Conservation (phyloP, 2,888 invertebrate species). For the Congeria kusceri region DNA sequence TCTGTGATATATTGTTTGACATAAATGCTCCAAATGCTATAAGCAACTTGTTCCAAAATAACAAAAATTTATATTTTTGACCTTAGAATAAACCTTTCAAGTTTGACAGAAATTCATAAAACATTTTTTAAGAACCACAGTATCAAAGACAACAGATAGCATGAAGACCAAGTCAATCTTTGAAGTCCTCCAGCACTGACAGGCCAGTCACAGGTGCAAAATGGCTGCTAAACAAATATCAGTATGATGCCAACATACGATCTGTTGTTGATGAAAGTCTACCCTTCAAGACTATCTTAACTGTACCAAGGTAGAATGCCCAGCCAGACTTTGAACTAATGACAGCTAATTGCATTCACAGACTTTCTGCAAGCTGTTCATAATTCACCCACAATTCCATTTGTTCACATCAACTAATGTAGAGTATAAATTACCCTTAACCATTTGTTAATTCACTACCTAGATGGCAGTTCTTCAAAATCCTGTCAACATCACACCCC, state of each 20-base stretch:
- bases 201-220: no score
- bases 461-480: conserved; percentile 29
- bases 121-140: no score
- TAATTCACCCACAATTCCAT: neutral
- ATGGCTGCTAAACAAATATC: no score
- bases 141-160: no score
- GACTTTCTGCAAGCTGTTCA: conserved; percentile 3
- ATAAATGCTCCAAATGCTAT: no score
- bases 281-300: neutral
- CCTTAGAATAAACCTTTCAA: no score
- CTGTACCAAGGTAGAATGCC: conserved; percentile 7
- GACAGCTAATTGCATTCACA: neutral
- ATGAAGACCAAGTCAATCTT: no score
- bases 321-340: conserved; percentile 4
- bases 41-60: no score
- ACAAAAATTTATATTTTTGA: no score
- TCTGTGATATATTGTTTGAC: no score
- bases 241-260: neutral
- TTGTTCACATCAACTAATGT: neutral
- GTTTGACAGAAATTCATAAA: no score
- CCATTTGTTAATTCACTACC: conserved; percentile 17
- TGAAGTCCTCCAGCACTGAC: no score
- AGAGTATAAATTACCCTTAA: conserved; percentile 32
- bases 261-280: conserved; percentile 1
- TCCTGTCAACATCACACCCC: conserved; percentile 50